Base-by-base conservation (phyloP, 2,888 invertebrate species). In the Drosophila mercatorum region DNA sequence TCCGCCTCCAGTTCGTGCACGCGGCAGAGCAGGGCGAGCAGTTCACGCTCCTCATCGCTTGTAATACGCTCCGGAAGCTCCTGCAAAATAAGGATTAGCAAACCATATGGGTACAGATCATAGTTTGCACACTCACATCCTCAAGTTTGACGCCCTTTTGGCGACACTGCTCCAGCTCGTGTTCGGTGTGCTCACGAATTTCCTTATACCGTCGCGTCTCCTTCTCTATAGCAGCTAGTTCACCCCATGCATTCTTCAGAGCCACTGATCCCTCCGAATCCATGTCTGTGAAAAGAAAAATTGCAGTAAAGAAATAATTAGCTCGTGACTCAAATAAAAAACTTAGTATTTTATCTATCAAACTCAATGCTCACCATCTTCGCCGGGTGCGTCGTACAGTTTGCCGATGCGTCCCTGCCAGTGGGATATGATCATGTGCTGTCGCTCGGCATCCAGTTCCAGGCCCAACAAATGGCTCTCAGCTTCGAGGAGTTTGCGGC, bases 1-100 rank as follows among this genome's bases (percentile, higher is more conserved):
- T 98, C 97, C 0, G 98, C 98, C 93, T 98, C 98, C 64, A 98
- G 94, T 93, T 98, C 97, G 91, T 98, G 98, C 44, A 98, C 98
- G 79, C 97, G 95, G 89, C 98, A 97, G 92, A 99, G 95, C 56
- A 99, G 94, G 28, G 96, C 96, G 68, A 91, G 78, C 64, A 98
- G 95, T 91, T 99, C 98, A 47, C 97, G 94, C 93, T 99, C 98
- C 78, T 98, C 97, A 60, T 97, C 96, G 72, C 96, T 97, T 90
- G 95, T 96, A 61, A 98, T 95, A 62, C 96, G 94, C 60, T 96
- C 96, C 5, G 98, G 97, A 69, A 98, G 93, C 93, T 97, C 96
- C 97, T 92, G 43, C 0, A 58, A 44, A 36, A 34, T 3, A 7
- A 12, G 1, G 2, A 51, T 51, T 17, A 6, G 22, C 2, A 2